These are phyloP conservation scores for human (Homo sapiens) DNA, from an alignment of 2,113 vertebrate species.

Conservation along the genomic window GRCh38 chr5:82281001-82281500, in stretches of 20 bases:
- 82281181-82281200: background rate
- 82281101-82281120: constrained; percentile 3
- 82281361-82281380: background rate
- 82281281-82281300: background rate
- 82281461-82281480: background rate
- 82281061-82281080: background rate
- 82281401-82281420: background rate
- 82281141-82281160: background rate
- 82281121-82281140: background rate
- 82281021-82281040: background rate
- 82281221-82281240: background rate
- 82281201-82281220: background rate
- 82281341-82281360: background rate
- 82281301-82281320: background rate
- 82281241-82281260: background rate
- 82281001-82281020: background rate
- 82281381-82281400: background rate
- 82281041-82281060: background rate
- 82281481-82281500: background rate
- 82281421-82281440: background rate
- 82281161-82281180: background rate
- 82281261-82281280: background rate
- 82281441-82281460: background rate
- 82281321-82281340: background rate
- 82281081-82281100: background rate